Evolutionary conservation across 2,888 invertebrate species (phyloP), one percentile per base, ranked within the genome.

Genomic region (Reticulitermes lucifugus): DNA sequence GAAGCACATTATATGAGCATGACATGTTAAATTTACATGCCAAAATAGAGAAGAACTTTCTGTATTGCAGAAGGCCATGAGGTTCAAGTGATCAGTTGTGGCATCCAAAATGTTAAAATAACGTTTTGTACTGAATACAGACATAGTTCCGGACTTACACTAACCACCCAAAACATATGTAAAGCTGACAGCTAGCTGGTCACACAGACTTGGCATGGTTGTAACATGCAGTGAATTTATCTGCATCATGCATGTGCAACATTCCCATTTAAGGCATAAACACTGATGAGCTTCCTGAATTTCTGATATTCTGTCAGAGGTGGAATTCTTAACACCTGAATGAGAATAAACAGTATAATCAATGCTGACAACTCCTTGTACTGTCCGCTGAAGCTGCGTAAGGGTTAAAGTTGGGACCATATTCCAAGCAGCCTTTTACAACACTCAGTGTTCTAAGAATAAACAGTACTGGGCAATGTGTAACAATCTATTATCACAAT

Each of bases 211-310:
- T 65, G 65, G 65, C 65, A 65, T 65, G n/a, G n/a, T 1, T 25
- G 60, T 60, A 60, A 60, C 60, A 22, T 60, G 12, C 22, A 60
- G 60, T 22, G 60, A 60, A 60, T 60, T n/a, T 65, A 65, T 65
- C 65, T n/a, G 65, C 65, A 65, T 65, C 65, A 65, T 65, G 65
- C 65, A 65, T 65, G 77, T 18, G 22, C 22, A 77, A 46, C 77
- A 77, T 77, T 43, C 22, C 51, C 46, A 77, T 77, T 77, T 77
- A 77, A 77, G 77, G 77, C 77, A 77, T 77, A 77, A 46, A 77
- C 51, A 77, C 46, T 77, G 41, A 77, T 77, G 77, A 51, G 77
- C 77, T 77, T 77, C 41, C 77, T 77, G 22, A 18, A 46, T 77
- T 77, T 46, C 77, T 77, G 77, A 77, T 77, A 77, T 46, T 46